Conservation (phyloP, 1,140 invertebrate genomes). For the Drosophila repletoides region DNA sequence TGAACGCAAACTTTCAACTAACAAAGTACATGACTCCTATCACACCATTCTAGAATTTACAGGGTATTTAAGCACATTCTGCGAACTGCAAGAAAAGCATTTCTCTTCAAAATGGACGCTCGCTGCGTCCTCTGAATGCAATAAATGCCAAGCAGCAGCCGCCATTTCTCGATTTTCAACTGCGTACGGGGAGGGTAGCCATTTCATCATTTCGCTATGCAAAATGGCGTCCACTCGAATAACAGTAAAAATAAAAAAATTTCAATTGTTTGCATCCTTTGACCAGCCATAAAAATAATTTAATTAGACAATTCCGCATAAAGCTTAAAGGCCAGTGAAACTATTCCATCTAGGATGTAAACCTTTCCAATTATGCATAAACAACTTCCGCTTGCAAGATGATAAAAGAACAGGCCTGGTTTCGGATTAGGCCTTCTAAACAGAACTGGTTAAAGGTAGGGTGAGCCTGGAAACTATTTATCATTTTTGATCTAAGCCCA, state of each 20-base stretch:
- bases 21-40: no score
- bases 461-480: no score
- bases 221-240: conserved; percentile 13
- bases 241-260: not conserved
- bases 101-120: conserved; percentile 44
- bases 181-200: conserved; percentile 47
- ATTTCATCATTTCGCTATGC: conserved; percentile 20
- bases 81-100: conserved; percentile 17
- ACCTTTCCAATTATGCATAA: not conserved
- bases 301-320: conserved; percentile 13
- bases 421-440: no score
- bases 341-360: no score
- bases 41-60: no score
- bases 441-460: no score
- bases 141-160: conserved; percentile 29
- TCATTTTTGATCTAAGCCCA: no score
- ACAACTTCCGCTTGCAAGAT: no score
- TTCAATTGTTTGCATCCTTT: conserved; percentile 18
- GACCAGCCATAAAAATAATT: conserved; percentile 15
- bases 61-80: not conserved
- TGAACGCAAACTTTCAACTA: no score
- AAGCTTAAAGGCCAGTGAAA: not conserved
- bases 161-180: conserved; percentile 40
- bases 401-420: no score
- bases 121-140: conserved; percentile 44